A percentile compares a stretch with the other conserved stretches of the same genome.
Evolutionary conservation across 2,888 invertebrate genomes (phyloP).

Genomic region (Xylota segnis): DNA sequence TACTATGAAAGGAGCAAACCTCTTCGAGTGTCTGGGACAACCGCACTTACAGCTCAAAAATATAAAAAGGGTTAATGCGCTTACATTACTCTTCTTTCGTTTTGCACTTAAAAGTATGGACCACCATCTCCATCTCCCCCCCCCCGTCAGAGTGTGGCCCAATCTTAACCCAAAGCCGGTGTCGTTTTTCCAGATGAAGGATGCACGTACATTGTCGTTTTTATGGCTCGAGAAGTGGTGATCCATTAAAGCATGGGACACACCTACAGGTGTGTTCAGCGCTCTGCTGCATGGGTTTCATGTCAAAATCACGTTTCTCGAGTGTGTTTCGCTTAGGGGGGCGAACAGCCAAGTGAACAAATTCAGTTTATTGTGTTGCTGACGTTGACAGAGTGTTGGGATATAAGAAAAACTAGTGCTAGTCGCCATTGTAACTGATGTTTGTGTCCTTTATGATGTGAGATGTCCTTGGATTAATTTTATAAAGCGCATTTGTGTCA

Average conservation of each 20-base stretch:
- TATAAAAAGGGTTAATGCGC: constrained; percentile 69
- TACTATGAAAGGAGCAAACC: constrained; percentile 17
- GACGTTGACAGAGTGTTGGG: constrained; percentile 66
- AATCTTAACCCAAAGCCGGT: constrained; percentile 1
- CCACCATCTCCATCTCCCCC: not conserved
- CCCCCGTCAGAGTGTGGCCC: not conserved
- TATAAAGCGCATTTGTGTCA: constrained; percentile 37
- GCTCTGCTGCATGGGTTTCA: constrained; percentile 32
- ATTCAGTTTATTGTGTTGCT: constrained; percentile 70
- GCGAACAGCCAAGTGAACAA: constrained; percentile 68
- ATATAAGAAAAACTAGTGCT: constrained; percentile 41
- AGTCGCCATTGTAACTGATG: constrained; percentile 32
- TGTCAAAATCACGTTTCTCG: constrained; percentile 71
- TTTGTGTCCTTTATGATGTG: constrained; percentile 53
- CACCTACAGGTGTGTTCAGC: constrained; percentile 45
- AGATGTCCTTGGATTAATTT: constrained; percentile 63
- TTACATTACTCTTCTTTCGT: constrained; percentile 66
- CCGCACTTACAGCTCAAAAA: constrained; percentile 56
- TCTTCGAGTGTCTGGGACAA: constrained; percentile 40
- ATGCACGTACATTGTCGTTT: constrained; percentile 71
- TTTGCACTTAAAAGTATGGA: constrained; percentile 64
- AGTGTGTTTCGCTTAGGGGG: constrained; percentile 52
- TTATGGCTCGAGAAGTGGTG: constrained; percentile 71
- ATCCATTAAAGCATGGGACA: constrained; percentile 70
- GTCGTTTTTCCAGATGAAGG: constrained; percentile 57